Evolutionary conservation across 2,113 vertebrate genomes (phyloP).

Genomic region (Pheucticus melanocephalus): DNA sequence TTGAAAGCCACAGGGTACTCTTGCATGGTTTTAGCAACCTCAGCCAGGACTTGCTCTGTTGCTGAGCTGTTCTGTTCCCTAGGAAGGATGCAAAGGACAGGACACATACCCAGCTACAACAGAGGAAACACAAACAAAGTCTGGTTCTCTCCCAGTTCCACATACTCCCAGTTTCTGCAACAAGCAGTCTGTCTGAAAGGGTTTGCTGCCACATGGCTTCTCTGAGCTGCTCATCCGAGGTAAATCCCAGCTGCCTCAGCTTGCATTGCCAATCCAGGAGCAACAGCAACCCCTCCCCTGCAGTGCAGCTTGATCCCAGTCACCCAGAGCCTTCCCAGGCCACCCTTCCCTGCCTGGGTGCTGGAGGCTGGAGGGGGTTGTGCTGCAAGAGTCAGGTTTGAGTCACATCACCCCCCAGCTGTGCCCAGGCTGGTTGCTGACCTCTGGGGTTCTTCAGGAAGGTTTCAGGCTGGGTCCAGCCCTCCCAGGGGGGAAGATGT

Average conservation of each 20-base stretch:
- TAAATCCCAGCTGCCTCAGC: not conserved
- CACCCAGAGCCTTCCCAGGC: not conserved
- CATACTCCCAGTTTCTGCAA: not conserved
- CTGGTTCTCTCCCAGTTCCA: not conserved
- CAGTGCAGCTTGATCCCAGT: not conserved
- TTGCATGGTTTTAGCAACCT: constrained; percentile 73
- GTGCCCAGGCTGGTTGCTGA: not conserved
- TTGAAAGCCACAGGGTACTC: constrained; percentile 79
- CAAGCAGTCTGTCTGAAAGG: not conserved
- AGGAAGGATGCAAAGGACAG: not conserved
- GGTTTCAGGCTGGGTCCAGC: not conserved
- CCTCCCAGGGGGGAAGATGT: not conserved
- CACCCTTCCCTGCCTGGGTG: not conserved
- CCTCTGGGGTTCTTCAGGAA: accelerated
- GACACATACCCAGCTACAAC: not conserved
- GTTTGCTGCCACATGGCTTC: not conserved
- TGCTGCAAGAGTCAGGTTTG: not conserved
- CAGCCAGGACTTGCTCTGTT: constrained; percentile 71
- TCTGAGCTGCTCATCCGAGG: accelerated
- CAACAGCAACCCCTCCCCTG: not conserved
- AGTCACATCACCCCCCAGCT: not conserved
- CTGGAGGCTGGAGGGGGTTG: not conserved
- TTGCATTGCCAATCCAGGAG: not conserved
- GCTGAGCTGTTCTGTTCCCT: constrained; percentile 54
- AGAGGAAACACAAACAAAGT: not conserved